Conservation (phyloP, 2,113 vertebrate genomes). For the Melanerpes formicivorus region DNA sequence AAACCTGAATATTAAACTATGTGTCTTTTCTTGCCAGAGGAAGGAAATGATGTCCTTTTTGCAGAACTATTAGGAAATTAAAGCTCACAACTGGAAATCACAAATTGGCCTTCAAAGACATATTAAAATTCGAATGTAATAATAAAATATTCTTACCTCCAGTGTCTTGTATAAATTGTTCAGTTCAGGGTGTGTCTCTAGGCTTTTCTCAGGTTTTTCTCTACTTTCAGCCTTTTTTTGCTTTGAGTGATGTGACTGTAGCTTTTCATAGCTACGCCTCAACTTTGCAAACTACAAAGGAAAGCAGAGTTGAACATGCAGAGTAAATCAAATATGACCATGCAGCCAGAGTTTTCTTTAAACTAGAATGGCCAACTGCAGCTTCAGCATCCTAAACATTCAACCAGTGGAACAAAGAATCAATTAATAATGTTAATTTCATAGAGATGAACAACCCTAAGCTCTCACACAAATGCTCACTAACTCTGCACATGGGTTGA, state of each 20-base stretch:
- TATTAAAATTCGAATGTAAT: not conserved
- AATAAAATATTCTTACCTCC: constrained; percentile 68
- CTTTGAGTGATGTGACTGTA: constrained; percentile 71
- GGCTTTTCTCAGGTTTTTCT: constrained; percentile 19
- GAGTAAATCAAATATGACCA: not conserved
- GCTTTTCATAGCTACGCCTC: constrained; percentile 76
- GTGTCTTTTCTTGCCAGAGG: not conserved
- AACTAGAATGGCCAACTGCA: constrained; percentile 10
- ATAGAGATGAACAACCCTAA: constrained; percentile 7
- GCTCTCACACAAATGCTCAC: constrained; percentile 5
- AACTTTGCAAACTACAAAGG: constrained; percentile 77
- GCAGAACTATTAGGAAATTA: not conserved
- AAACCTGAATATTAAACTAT: not conserved
- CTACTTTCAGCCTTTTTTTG: constrained; percentile 27
- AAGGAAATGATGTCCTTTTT: not conserved
- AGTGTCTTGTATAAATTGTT: constrained; percentile 65
- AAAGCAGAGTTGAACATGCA: constrained; percentile 19
- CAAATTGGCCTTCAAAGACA: not conserved
- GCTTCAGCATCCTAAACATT: constrained; percentile 40
- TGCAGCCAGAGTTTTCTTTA: not conserved
- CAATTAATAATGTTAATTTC: constrained; percentile 42
- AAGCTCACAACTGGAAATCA: not conserved
- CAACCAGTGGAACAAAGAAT: not conserved
- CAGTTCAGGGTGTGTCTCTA: constrained; percentile 49
- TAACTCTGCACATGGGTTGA: not conserved